These are phyloP conservation scores for Illadopsis cleaveri DNA, from an alignment of 2,113 vertebrate genomes.

Conservation along the genomic window DNA sequence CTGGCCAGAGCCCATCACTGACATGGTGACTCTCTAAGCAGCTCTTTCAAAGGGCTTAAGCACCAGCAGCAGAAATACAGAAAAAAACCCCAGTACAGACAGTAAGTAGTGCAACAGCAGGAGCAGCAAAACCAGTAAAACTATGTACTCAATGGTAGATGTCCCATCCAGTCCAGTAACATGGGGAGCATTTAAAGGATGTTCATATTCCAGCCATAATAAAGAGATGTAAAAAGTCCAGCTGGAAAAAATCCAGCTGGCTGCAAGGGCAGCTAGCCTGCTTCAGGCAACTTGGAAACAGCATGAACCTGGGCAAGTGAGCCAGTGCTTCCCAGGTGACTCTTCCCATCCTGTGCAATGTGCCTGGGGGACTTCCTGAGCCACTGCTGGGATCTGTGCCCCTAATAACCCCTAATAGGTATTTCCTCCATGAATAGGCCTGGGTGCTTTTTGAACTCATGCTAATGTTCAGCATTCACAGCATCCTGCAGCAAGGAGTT, in stretches of 20 bases:
- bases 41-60: background rate
- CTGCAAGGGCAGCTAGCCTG: background rate
- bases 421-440: conserved; percentile 5
- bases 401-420: background rate
- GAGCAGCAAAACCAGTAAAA: background rate
- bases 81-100: background rate
- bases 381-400: background rate
- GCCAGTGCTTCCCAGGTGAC: background rate
- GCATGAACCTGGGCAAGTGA: background rate
- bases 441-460: conserved; percentile 6
- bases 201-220: background rate
- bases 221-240: background rate
- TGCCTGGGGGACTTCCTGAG: conserved; percentile 28
- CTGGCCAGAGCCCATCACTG: background rate
- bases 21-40: background rate
- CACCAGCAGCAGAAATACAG: background rate
- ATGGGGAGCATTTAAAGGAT: background rate
- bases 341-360: background rate
- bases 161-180: background rate
- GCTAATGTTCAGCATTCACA: conserved; percentile 2
- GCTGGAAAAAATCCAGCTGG: too few relatives aligned
- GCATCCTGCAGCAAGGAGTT: background rate
- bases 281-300: background rate
- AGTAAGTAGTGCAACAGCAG: background rate
- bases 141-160: background rate